Percentiles rank a stretch among this genome's conserved stretches.
Conservation (phyloP, 1,140 invertebrate genomes). For the Anastrepha obliqua region DNA sequence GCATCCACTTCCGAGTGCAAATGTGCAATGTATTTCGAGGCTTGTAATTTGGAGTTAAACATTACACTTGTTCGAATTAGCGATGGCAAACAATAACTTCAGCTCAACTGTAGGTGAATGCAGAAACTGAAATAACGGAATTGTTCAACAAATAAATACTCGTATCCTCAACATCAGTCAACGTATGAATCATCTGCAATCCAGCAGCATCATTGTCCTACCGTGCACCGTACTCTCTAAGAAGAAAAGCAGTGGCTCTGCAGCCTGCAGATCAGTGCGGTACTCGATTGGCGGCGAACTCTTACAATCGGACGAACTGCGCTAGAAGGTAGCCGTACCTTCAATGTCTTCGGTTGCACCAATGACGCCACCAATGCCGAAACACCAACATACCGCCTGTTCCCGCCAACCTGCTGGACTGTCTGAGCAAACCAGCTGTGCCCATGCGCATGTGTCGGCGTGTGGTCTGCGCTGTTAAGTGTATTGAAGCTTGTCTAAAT, state of each 20-base stretch:
- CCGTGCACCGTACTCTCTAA: background rate
- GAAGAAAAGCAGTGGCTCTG: background rate
- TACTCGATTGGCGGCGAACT: background rate
- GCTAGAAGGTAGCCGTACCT: constrained; percentile 64
- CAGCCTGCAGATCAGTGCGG: background rate
- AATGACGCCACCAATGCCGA: background rate
- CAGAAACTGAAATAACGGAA: background rate
- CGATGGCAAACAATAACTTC: too few relatives aligned
- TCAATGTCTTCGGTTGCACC: background rate
- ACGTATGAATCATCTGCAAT: background rate
- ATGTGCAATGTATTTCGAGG: too few relatives aligned
- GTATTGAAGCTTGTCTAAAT: constrained; percentile 3
- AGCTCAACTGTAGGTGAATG: background rate
- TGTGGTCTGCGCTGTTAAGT: constrained; percentile 65
- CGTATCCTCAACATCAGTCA: background rate
- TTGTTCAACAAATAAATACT: background rate
- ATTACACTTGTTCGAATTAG: too few relatives aligned
- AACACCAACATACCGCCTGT: background rate
- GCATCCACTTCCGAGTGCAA: too few relatives aligned
- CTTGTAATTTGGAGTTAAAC: too few relatives aligned
- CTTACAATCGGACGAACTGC: background rate
- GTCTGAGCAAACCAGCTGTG: constrained; percentile 23
- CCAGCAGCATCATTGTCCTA: background rate
- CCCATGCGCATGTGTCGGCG: constrained; percentile 59
- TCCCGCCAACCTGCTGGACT: background rate